Conservation (phyloP, 2,113 vertebrate species). For the Penelope pileata region DNA sequence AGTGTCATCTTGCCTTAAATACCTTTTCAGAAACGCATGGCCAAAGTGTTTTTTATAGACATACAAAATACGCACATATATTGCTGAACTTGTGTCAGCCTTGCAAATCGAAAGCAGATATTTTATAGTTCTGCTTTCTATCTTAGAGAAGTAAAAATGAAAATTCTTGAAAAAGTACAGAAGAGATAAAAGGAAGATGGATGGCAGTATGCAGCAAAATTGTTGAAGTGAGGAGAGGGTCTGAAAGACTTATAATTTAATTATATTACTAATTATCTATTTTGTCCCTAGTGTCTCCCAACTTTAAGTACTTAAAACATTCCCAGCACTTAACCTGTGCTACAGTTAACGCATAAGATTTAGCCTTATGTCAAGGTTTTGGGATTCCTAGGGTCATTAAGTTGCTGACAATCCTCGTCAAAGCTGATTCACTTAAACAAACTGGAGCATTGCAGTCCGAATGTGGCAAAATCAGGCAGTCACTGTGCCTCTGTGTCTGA, state of each 20-base stretch:
- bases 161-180: background rate
- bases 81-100: background rate
- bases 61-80: fast-evolving
- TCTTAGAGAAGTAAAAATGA: background rate
- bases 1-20: background rate
- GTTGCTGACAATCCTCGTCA: background rate
- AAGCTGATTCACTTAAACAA: background rate
- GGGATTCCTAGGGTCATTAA: background rate
- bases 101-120: background rate
- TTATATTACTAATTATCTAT: too few species aligned
- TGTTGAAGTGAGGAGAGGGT: background rate
- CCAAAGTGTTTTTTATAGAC: background rate
- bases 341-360: background rate
- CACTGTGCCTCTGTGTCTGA: background rate
- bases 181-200: background rate
- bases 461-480: background rate
- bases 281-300: background rate
- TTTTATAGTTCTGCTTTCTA: background rate
- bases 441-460: background rate
- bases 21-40: background rate
- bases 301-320: background rate
- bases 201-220: background rate
- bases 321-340: background rate
- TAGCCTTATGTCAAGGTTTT: background rate
- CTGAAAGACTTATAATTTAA: background rate